Conservation (phyloP, 2,888 invertebrate genomes). For the Tuta absoluta region DNA sequence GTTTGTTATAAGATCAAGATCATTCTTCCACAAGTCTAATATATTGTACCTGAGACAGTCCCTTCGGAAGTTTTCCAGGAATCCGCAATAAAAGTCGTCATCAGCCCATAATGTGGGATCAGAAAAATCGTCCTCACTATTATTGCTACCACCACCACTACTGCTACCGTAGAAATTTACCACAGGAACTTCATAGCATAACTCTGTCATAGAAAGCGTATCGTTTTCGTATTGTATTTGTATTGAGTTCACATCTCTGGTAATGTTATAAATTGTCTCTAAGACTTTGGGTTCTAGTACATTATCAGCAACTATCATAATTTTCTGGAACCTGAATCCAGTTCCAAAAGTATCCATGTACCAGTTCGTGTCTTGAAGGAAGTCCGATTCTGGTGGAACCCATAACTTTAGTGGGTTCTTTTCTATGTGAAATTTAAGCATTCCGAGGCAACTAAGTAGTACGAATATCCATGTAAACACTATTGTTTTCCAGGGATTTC, state of each 20-base stretch:
- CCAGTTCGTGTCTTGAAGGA: conserved; percentile 86
- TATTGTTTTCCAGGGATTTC: conserved; percentile 83
- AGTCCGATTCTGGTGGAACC: conserved; percentile 87
- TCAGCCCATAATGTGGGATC: conserved; percentile 82
- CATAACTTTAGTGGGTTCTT: conserved; percentile 88
- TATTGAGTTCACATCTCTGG: conserved; percentile 70
- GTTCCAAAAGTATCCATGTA: conserved; percentile 84
- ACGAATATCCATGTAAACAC: conserved; percentile 79
- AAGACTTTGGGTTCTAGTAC: conserved; percentile 84
- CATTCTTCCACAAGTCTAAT: conserved; percentile 86
- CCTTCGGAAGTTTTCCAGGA: conserved; percentile 82
- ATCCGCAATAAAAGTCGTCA: conserved; percentile 82
- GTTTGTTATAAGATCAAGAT: conserved; percentile 73
- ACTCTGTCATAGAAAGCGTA: conserved; percentile 54
- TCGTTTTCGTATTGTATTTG: conserved; percentile 53
- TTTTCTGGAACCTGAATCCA: conserved; percentile 82
- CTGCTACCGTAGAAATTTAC: conserved; percentile 62
- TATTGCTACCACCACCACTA: conserved; percentile 42
- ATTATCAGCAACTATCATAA: conserved; percentile 84
- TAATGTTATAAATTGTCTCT: conserved; percentile 74
- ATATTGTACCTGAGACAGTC: conserved; percentile 85
- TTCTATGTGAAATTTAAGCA: conserved; percentile 85
- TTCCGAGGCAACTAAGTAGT: conserved; percentile 81
- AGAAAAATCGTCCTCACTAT: conserved; percentile 57
- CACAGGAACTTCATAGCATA: conserved; percentile 73